Evolutionary conservation across 2,113 vertebrate genomes (phyloP), one percentile per base, ranked within the genome.

Genomic region (Cepphus grylle): DNA sequence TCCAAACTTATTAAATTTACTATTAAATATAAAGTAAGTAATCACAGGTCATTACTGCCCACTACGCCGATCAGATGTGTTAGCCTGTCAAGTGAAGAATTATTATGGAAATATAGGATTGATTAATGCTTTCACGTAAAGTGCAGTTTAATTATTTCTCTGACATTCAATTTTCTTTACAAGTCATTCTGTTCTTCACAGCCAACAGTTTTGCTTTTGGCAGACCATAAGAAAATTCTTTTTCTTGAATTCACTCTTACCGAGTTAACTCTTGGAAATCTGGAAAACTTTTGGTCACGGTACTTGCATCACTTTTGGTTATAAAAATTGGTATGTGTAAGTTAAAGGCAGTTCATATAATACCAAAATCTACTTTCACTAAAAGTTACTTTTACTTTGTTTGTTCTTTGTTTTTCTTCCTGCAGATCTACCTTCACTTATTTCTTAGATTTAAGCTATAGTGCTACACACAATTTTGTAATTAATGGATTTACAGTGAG

Each of bases 11-110:
- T 95, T 98, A 97, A 95, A 98, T 98, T 98, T 98, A 98, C 98
- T 98, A 97, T 98, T 98, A 98, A 98, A 98, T 97, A 98, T 97
- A 98, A 98, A 98, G 96, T 97, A 98, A 99, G 98, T 98, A 98
- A 99, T 98, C 97, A 98, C 95, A 97, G 97, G 97, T 99, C 97
- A 98, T 98, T 99, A 98, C 96, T 98, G 98, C 96, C 97, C 97
- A 98, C 97, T 98, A 97, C 82, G 96, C 97, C 97, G 94, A 99
- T 98, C 97, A 99, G 97, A 97, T 98, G 94, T 98, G 97, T 97
- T 97, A 97, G 94, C 85, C 96, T 96, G 97, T 98, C 97, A 98
- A 95, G 87, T 96, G 95, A 98, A 97, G 93, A 91, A 90, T 98
- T 97, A 98, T 96, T 97, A 97, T 85, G 95, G 96, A 98, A 97